Evolutionary conservation across 2,113 vertebrate genomes (phyloP).

Genomic region (Stercorarius parasiticus): DNA sequence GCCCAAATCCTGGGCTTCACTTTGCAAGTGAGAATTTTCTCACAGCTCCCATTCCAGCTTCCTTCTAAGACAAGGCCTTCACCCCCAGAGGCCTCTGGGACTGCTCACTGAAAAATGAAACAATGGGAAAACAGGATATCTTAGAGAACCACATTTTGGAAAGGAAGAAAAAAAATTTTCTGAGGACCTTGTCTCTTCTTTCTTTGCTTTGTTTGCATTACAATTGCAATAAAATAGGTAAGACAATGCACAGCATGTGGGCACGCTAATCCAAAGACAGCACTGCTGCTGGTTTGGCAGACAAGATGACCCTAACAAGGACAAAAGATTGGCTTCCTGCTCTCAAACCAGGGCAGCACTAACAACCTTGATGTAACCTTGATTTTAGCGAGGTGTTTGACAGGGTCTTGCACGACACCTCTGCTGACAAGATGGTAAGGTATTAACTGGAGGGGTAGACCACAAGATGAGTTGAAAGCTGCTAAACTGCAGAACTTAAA

Average conservation of each 20-base stretch:
- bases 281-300: neutral
- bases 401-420: neutral
- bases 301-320: neutral
- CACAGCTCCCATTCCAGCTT: neutral
- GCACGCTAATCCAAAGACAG: neutral
- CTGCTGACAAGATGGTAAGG: neutral
- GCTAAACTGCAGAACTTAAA: neutral
- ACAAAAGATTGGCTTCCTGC: neutral
- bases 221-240: neutral
- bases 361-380: neutral
- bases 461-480: neutral
- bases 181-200: neutral
- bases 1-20: neutral
- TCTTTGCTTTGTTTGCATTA: neutral
- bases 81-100: neutral
- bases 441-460: neutral
- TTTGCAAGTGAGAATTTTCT: constrained; percentile 41
- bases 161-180: neutral
- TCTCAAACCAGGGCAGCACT: neutral
- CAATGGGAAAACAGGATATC: neutral
- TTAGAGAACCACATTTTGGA: neutral
- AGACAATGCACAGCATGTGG: neutral
- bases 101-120: neutral
- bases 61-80: neutral
- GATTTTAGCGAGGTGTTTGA: neutral